Base-by-base conservation (phyloP, 1,140 invertebrate species). In the Lasioglossum baleicum region DNA sequence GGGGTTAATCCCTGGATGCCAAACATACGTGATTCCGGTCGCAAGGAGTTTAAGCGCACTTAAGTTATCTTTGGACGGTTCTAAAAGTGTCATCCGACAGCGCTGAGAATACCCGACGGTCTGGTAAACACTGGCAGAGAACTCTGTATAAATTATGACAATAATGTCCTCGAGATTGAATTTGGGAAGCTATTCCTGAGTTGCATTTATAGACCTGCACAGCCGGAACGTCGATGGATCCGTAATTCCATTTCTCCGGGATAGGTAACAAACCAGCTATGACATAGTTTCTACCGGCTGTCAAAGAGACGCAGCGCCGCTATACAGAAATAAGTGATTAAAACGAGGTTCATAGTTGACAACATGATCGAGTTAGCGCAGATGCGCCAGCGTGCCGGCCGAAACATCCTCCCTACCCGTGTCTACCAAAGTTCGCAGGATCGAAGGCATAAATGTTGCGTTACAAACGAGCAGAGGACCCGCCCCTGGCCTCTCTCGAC, bases 371-470 rank as follows among this genome's bases (percentile, higher is more conserved):
- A 31, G 11, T 22, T 20, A 53, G 11, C 20, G 7, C 40, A 17
- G 42, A 65, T 15, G 71, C n/a, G 8, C 40, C 17, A 51, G 5
- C 5, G 11, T 7, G 15, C 10, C 7, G 7, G 31, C 31, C 5
- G 8, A 64, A 66, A 66, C 48, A 20, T 11, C 8, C 17, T 48
- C 20, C 4, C 7, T 42, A 0, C 22, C 22, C 35, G n/a, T 44
- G 13, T 68, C 64, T 58, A 48, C 4, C 35, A 31, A 69, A 69
- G 65, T 70, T 70, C 67, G 51, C 42, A 26, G 67, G 20, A 70
- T 77, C 56, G 67, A 70, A 77, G 13, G 42, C 75, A 70, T 60
- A 70, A 70, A 77, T 70, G 56, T 77, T 70, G 75, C 66, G 67
- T 77, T 77, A 70, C 75, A 70, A 77, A 77, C 66, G 75, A 77